Conservation (phyloP, 2,888 invertebrate genomes). For the Cenopis cana region DNA sequence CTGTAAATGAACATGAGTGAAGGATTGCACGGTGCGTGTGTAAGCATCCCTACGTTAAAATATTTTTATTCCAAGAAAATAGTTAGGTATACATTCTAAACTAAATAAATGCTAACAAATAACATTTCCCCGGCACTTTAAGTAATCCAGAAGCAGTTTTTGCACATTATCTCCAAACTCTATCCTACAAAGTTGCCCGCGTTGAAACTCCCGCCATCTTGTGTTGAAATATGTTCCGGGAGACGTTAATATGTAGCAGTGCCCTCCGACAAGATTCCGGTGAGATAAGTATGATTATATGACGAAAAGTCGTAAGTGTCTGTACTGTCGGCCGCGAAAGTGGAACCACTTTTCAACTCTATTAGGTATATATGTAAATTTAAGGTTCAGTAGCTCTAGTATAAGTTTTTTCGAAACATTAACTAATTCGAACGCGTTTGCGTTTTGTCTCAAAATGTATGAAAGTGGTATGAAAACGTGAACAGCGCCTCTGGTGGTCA, state of each 20-base stretch:
- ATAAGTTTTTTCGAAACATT: too few species aligned
- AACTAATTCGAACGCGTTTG: too few species aligned
- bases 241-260: conserved; percentile 5
- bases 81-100: background rate
- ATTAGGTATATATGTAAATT: too few species aligned
- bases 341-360: too few species aligned
- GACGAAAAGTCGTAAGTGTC: background rate
- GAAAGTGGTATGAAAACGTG: too few species aligned
- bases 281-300: too few species aligned
- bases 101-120: background rate
- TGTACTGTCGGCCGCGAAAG: background rate
- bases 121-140: conserved; percentile 1
- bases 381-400: too few species aligned
- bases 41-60: background rate
- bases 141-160: conserved; percentile 24
- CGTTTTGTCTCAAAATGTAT: too few species aligned
- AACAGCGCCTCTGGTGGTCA: too few species aligned
- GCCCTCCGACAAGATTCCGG: background rate
- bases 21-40: background rate
- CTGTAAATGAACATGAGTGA: too few species aligned
- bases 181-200: conserved; percentile 13
- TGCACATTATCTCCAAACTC: conserved; percentile 22
- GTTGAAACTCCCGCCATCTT: conserved; percentile 26
- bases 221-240: conserved; percentile 19
- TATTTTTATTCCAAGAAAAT: background rate